Percentiles rank a stretch among this genome's conserved stretches.
These are phyloP conservation scores for Trachops cirrhosus DNA, from an alignment of 2,797 vertebrate genomes.

Conservation along the genomic window DNA sequence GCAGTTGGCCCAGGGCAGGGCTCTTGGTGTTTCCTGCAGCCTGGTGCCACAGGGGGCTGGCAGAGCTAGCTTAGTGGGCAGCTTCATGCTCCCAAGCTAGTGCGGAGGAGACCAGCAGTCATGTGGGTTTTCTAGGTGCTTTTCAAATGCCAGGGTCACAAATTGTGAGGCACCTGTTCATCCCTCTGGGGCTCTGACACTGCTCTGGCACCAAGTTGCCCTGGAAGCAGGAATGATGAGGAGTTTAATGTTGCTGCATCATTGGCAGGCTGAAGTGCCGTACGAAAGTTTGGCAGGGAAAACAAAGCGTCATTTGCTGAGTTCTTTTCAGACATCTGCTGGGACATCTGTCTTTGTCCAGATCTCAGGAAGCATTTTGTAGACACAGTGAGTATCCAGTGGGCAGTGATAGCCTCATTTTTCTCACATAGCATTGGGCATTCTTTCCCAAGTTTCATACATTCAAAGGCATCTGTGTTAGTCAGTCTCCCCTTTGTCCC, in stretches of 20 bases:
- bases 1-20: background rate
- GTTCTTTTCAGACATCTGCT: background rate
- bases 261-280: too few relatives aligned
- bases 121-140: background rate
- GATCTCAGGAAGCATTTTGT: background rate
- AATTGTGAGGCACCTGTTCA: background rate
- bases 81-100: background rate
- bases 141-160: background rate
- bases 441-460: too few relatives aligned
- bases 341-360: background rate
- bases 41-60: too few relatives aligned
- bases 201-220: fast-evolving
- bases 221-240: too few relatives aligned
- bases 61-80: background rate
- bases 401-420: background rate
- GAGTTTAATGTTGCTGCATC: fast-evolving
- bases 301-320: background rate
- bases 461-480: background rate
- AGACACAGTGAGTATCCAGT: fast-evolving
- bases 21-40: background rate
- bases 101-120: too few relatives aligned
- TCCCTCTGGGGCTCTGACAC: background rate
- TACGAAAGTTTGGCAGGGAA: background rate
- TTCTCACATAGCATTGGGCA: fast-evolving
- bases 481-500: fast-evolving